phyloP scores from a whole-genome alignment of 2,797 vertebrate species.

The Danionella dracula region DNA sequence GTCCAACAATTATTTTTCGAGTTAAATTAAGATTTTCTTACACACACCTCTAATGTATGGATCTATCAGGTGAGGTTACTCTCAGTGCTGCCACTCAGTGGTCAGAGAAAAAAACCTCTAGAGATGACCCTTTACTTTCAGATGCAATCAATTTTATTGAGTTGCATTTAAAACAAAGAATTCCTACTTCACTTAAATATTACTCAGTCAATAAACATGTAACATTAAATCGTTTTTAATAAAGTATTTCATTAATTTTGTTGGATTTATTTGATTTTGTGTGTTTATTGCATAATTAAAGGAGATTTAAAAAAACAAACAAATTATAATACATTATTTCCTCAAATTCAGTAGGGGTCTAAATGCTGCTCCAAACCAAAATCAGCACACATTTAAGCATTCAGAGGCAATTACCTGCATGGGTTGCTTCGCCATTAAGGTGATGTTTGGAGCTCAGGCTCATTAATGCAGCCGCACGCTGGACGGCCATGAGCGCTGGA shows the following conservation, averaged over 20 bases:
- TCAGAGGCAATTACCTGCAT: conserved; percentile 94
- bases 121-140: too few species aligned
- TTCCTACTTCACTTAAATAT: too few species aligned
- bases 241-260: too few species aligned
- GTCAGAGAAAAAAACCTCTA: background rate
- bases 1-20: background rate
- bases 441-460: conserved; percentile 71
- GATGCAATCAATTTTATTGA: too few species aligned
- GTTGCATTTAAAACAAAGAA: too few species aligned
- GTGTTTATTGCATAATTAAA: too few species aligned
- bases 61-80: conserved; percentile 26
- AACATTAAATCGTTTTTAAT: too few species aligned
- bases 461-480: conserved; percentile 92
- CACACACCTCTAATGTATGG: conserved; percentile 41
- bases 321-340: too few species aligned
- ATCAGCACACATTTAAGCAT: conserved; percentile 75
- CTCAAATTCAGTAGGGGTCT: too few species aligned
- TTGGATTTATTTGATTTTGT: too few species aligned
- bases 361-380: background rate
- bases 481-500: conserved; percentile 80
- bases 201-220: too few species aligned
- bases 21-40: conserved; percentile 25
- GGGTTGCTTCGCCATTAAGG: conserved; percentile 85
- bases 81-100: conserved; percentile 64
- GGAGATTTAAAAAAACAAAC: too few species aligned